These are phyloP conservation scores for Ericerus pela DNA, from an alignment of 1,140 invertebrate species.

Conservation along the genomic window DNA sequence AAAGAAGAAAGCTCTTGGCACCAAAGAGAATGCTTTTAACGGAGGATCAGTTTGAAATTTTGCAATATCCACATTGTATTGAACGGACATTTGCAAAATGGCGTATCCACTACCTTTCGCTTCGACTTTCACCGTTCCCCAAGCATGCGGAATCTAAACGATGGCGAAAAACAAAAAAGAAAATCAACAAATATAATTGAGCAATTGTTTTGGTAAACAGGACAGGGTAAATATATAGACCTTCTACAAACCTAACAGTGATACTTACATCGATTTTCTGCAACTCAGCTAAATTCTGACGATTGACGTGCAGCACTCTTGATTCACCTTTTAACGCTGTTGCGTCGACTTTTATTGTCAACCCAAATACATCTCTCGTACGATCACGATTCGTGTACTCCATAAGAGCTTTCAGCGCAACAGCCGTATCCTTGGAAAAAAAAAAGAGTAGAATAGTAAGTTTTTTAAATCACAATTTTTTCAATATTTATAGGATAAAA, in stretches of 20 bases:
- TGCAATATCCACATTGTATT: constrained; percentile 83
- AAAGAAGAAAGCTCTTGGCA: constrained; percentile 53
- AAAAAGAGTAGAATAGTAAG: constrained; percentile 17
- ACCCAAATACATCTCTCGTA: constrained; percentile 70
- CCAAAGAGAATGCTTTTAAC: constrained; percentile 54
- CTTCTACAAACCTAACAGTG: too few species aligned
- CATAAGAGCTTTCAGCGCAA: constrained; percentile 75
- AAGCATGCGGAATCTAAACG: constrained; percentile 68
- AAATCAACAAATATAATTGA: not conserved
- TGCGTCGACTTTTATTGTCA: constrained; percentile 68
- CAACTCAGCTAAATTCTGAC: constrained; percentile 56
- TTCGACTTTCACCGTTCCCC: constrained; percentile 79
- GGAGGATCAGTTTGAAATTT: constrained; percentile 74
- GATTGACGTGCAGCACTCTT: constrained; percentile 49
- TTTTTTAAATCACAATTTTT: constrained; percentile 13
- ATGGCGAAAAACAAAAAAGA: not conserved
- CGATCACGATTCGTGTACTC: constrained; percentile 75
- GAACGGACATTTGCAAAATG: constrained; percentile 82
- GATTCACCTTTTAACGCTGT: constrained; percentile 56
- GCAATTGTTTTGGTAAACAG: constrained; percentile 5
- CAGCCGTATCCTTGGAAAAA: constrained; percentile 55
- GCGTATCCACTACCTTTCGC: constrained; percentile 82
- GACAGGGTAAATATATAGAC: constrained; percentile 13
- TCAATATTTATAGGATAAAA: too few species aligned
- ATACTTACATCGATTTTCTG: constrained; percentile 53